Percentiles rank a stretch among this genome's conserved stretches.
These are phyloP conservation scores for Lipotes vexillifer DNA, from an alignment of 2,113 vertebrate genomes.

Conservation along the genomic window DNA sequence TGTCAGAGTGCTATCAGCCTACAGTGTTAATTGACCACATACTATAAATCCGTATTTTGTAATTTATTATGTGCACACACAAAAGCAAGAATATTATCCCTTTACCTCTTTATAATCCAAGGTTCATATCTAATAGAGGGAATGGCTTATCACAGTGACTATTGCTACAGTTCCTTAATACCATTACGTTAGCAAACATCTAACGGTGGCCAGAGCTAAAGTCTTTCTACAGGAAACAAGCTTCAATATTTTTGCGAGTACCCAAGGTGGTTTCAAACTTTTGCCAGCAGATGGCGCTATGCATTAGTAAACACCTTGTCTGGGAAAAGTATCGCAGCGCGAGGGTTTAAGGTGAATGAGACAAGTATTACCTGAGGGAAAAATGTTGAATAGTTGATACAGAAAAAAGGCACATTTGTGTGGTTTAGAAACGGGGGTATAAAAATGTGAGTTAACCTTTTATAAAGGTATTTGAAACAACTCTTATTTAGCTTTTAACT, in stretches of 20 bases:
- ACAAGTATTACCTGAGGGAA: neutral
- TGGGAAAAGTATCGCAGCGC: accelerated
- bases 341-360: neutral
- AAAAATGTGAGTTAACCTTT: neutral
- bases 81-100: neutral
- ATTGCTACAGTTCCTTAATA: neutral
- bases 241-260: neutral
- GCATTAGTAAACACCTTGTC: conserved; percentile 37
- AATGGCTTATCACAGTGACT: neutral
- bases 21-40: neutral
- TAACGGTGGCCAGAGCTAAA: accelerated
- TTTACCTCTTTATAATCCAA: neutral
- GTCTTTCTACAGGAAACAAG: neutral
- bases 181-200: neutral
- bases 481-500: neutral
- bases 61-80: neutral
- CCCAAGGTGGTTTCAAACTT: neutral
- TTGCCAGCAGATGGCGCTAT: conserved; percentile 58
- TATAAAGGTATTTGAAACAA: neutral
- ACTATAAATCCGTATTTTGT: neutral
- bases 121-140: neutral
- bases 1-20: neutral
- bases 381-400: neutral
- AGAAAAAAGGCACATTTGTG: neutral
- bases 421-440: neutral